Evolutionary conservation across 2,113 vertebrate species (phyloP).

Genomic region (Alaudala cheleensis): DNA sequence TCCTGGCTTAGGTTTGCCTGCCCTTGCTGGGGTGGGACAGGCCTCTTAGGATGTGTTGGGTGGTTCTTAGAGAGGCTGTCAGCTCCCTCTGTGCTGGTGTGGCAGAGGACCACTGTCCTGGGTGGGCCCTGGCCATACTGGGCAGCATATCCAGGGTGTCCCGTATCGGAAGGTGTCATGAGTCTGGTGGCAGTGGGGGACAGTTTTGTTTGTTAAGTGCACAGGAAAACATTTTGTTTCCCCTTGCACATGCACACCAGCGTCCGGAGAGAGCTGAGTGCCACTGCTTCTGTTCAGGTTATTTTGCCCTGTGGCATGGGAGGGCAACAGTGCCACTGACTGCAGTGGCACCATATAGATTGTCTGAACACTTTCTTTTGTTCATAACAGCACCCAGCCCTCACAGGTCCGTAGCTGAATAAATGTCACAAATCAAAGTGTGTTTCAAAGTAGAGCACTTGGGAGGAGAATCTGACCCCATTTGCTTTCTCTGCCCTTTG

Average conservation of each 20-base stretch:
- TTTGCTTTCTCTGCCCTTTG: not conserved
- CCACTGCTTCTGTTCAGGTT: not conserved
- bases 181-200: not conserved
- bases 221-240: fast-evolving
- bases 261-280: not conserved
- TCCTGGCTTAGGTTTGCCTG: not conserved
- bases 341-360: not conserved
- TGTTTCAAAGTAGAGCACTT: not conserved
- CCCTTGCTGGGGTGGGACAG: not conserved
- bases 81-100: not conserved
- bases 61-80: not conserved
- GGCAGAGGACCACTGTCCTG: not conserved
- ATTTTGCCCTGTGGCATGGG: not conserved
- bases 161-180: not conserved
- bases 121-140: not conserved
- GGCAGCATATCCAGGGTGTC: not conserved
- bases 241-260: not conserved
- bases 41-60: fast-evolving
- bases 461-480: not conserved
- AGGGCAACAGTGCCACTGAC: not conserved
- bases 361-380: not conserved
- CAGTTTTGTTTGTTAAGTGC: fast-evolving
- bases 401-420: not conserved
- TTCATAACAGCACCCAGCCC: not conserved
- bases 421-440: not conserved